Evolutionary conservation across 2,888 invertebrate species (phyloP), one percentile per base, ranked within the genome.

Genomic region (Drosophila borborema): DNA sequence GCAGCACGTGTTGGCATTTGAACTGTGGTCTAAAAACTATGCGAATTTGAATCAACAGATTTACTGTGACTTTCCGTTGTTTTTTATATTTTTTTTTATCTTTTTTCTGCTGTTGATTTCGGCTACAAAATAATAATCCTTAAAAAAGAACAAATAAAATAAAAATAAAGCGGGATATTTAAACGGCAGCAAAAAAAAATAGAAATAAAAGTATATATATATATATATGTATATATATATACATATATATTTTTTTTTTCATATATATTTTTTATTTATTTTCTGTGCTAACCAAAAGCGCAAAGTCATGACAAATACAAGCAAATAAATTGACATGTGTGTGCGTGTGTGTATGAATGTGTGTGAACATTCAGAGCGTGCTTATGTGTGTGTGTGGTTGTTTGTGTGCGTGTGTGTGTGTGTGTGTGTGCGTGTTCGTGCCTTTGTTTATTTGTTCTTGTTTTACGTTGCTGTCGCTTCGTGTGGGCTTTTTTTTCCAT

Each of bases 221-320:
- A n/a, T n/a, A n/a, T n/a, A n/a, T n/a, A n/a, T n/a, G n/a, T n/a
- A n/a, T n/a, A n/a, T n/a, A n/a, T n/a, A n/a, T n/a, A n/a, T n/a
- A n/a, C n/a, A n/a, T n/a, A n/a, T n/a, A n/a, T n/a, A n/a, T n/a
- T n/a, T 58, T 18, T 31, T 54, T 28, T 28, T 28, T 28, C 5
- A 18, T 18, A 43, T 28, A 28, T 28, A 43, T 10, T 58, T 28
- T 31, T 54, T 23, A 48, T 48, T 23, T 28, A 51, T 45, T 61
- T 49, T 23, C 41, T 46, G 43, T 38, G 53, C 18, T 9, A 46
- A 49, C 58, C 64, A 81, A 81, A 88, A 83, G 80, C 81, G 83
- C 88, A 86, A 77, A 83, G 86, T 85, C 85, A 86, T 81, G 81
- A 72, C 75, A 85, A 78, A 80, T 43, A 64, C 62, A 58, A 34